A percentile compares a stretch with the other conserved stretches of the same genome.
phyloP scores from a whole-genome alignment of 1,140 invertebrate species.

The Globodera ellingtonae region DNA sequence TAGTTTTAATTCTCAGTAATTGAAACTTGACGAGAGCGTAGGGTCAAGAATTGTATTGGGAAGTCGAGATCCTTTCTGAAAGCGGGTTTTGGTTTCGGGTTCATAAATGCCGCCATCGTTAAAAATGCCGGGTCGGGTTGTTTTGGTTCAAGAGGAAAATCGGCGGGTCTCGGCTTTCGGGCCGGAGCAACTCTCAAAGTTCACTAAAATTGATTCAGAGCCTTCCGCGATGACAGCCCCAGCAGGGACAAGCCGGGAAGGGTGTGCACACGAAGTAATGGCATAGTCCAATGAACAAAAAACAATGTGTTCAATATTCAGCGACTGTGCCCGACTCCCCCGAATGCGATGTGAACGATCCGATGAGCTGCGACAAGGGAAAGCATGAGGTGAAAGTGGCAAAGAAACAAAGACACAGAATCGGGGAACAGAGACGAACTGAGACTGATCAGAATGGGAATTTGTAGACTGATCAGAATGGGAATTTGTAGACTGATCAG shows the following conservation, averaged over 20 bases:
- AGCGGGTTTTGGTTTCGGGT: too few species aligned
- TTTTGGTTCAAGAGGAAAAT: too few species aligned
- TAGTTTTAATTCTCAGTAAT: too few species aligned
- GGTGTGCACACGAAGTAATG: slow-evolving; percentile 55
- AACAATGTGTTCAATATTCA: slow-evolving; percentile 32
- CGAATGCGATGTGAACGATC: slow-evolving; percentile 65
- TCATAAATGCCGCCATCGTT: too few species aligned
- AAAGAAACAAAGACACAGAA: not conserved
- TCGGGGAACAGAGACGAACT: not conserved
- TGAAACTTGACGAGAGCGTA: too few species aligned
- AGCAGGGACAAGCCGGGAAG: slow-evolving; percentile 54
- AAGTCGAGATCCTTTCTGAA: too few species aligned
- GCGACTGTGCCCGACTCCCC: slow-evolving; percentile 55
- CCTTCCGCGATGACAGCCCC: slow-evolving; percentile 55
- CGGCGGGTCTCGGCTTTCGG: too few species aligned
- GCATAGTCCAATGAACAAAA: not conserved
- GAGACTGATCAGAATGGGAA: not conserved
- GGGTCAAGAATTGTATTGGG: too few species aligned
- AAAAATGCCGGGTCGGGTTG: too few species aligned
- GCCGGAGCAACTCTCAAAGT: not conserved
- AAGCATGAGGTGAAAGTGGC: slow-evolving; percentile 50
- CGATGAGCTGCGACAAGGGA: slow-evolving; percentile 61
- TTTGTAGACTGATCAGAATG: not conserved
- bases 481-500: not conserved
- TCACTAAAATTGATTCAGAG: slow-evolving; percentile 2